Conservation (phyloP, 2,113 vertebrate species). For the Bucco capensis region DNA sequence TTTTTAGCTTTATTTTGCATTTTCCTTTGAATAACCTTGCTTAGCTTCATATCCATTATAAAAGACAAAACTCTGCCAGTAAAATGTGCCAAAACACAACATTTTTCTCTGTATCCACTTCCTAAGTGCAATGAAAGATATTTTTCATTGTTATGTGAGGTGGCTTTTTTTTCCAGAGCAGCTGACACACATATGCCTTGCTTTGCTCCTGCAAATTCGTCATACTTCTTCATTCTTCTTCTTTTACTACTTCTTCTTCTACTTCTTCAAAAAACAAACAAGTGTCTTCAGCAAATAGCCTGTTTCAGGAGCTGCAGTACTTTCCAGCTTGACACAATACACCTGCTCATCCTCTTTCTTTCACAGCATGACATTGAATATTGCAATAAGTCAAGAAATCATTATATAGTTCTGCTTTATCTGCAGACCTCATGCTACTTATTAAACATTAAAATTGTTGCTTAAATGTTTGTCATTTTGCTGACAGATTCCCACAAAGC, state of each 20-base stretch:
- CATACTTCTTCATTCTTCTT: too few species aligned
- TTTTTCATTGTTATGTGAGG: not conserved
- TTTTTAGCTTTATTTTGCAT: not conserved
- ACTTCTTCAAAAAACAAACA: not conserved
- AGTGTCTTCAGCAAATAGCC: not conserved
- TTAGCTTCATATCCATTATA: conserved; percentile 10
- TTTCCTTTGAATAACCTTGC: conserved; percentile 54
- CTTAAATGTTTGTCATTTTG: not conserved
- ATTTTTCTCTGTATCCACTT: conserved; percentile 25
- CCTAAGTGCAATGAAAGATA: not conserved
- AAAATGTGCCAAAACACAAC: conserved; percentile 28
- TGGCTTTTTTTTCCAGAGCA: not conserved
- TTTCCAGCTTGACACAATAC: not conserved
- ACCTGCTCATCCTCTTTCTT: not conserved
- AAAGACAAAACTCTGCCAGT: conserved; percentile 36
- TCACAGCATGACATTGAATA: not conserved
- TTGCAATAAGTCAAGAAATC: not conserved
- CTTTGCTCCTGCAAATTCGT: not conserved
- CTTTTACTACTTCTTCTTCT: too few species aligned
- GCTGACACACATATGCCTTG: not conserved
- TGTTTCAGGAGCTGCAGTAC: not conserved
- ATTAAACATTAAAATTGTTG: not conserved
- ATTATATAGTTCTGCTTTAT: not conserved
- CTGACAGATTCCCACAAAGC: not conserved
- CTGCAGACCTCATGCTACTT: not conserved